These are phyloP conservation scores for Elachura formosa DNA, from an alignment of 2,113 vertebrate genomes.

Conservation along the genomic window DNA sequence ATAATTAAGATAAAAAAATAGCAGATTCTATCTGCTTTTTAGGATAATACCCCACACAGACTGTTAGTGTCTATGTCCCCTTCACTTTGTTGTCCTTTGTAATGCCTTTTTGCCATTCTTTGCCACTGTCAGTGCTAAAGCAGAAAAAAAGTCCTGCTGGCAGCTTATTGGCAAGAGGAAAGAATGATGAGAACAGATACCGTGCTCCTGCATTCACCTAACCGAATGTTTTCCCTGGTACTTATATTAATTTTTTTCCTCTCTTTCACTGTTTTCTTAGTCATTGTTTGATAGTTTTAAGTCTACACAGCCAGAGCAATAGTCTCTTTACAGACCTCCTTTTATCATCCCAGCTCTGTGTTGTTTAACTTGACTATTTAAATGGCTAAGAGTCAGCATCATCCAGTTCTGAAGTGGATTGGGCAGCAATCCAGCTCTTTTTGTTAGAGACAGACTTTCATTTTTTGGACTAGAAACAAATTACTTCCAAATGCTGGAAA, in stretches of 20 bases:
- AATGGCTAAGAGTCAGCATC: constrained; percentile 46
- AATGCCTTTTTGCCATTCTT: not conserved
- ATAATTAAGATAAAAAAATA: not conserved
- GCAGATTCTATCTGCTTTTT: not conserved
- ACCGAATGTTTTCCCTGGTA: not conserved
- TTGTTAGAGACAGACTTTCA: constrained; percentile 46
- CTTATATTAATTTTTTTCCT: not conserved
- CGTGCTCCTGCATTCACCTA: not conserved
- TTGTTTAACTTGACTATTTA: constrained; percentile 60
- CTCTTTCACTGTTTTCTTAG: not conserved
- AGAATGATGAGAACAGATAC: not conserved
- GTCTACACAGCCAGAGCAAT: not conserved
- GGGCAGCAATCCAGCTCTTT: constrained; percentile 61
- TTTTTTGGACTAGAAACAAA: constrained; percentile 49
- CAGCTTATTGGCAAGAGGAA: not conserved
- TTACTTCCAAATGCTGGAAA: constrained; percentile 67
- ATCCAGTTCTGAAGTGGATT: constrained; percentile 58
- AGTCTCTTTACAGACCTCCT: constrained; percentile 28
- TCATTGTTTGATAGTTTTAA: constrained; percentile 1
- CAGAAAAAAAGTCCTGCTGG: not conserved
- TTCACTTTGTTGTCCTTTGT: not conserved
- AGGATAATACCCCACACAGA: not conserved
- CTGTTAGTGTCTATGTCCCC: not conserved
- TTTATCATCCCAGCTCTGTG: constrained; percentile 43
- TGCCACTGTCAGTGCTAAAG: not conserved